Evolutionary conservation across 2,888 invertebrate genomes (phyloP), one percentile per base, ranked within the genome.

Genomic region (Gibbula magus): DNA sequence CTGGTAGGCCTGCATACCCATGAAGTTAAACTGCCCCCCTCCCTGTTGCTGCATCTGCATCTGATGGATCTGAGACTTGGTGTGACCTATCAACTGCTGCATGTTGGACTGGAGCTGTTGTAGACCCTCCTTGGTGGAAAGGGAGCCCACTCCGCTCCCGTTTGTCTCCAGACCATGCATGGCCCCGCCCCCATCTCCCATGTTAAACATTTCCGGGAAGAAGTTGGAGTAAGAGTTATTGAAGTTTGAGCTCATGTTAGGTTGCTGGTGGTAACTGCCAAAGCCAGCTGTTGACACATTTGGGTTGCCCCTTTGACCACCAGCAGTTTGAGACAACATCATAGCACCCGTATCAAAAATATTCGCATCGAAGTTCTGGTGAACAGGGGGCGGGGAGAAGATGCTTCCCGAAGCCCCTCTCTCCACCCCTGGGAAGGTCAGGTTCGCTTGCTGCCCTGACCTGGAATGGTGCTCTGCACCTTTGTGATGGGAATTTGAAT

Each of bases 21-120:
- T 51, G 74, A 53, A 75, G n/a, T 32, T 67, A 5, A 29, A 51
- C 25, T 61, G 53, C n/a, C 61, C 61, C 10, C 29, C 25, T 13
- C 25, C 25, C 22, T 75, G 77, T 35, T 79, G 79, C 20, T 79
- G 75, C 70, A 66, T 45, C 53, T 74, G 77, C 20, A 54, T 75
- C 16, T 76, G 78, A 16, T 45, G 51, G 18, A 67, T 74, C n/a
- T 75, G 75, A 32, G 61, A 67, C 76, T 80, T 80, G 61, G 81
- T 78, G 16, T 76, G 80, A 1, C 53, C 79, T n/a, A 82, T 79
- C 25, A 82, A 32, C 74, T 82, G 80, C 73, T 82, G 80, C 53
- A 82, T 61, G 29, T 82, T 80, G 20, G 75, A 45, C 61, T 80
- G 75, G 10, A 82, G 29, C 53, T 79, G 78, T 7, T 73, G 75